Evolutionary conservation across 2,113 vertebrate species (phyloP), one percentile per base, ranked within the genome.

Genomic region (Petromus typicus): DNA sequence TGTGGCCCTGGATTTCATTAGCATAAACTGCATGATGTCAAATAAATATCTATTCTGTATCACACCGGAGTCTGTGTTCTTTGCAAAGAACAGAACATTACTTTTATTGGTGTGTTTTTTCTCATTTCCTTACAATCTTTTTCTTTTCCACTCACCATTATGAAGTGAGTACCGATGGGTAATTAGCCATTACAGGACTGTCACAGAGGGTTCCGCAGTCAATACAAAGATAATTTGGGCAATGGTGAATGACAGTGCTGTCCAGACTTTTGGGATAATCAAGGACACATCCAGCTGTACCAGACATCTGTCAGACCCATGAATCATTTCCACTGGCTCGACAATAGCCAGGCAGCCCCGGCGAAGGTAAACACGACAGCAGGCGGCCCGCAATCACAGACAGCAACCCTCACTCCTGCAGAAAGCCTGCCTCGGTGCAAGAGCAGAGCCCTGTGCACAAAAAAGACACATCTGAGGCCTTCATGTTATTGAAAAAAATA

Each of bases 151-250:
- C 97, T 98, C 98, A 98, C 96, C 97, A 97, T 97, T 98, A 97
- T 92, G 97, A 98, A 98, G 98, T 99, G 99, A 99, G 99, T 99
- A 99, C 99, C 99, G 99, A 99, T 99, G 99, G 99, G 99, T 99
- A 99, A 99, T 99, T 99, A 99, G 99, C 99, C 99, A 99, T 99
- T 99, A 99, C 99, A 98, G 99, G 96, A 99, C 99, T 99, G 99
- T 99, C 99, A 99, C 99, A 99, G 98, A 99, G 99, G 99, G 99
- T 99, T 99, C 99, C 99, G 98, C 99, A 99, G 99, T 99, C 99
- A 99, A 99, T 99, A 99, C 99, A 99, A 99, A 99, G 99, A 99
- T 99, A 99, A 99, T 99, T 99, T 99, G 99, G 99, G 99, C 99
- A 99, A 99, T 99, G 99, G 99, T 99, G 99, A 99, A 99, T 99